A percentile compares a stretch with the other conserved stretches of the same genome.
Conservation (phyloP, 2,113 vertebrate genomes). For the Trogon melanurus region DNA sequence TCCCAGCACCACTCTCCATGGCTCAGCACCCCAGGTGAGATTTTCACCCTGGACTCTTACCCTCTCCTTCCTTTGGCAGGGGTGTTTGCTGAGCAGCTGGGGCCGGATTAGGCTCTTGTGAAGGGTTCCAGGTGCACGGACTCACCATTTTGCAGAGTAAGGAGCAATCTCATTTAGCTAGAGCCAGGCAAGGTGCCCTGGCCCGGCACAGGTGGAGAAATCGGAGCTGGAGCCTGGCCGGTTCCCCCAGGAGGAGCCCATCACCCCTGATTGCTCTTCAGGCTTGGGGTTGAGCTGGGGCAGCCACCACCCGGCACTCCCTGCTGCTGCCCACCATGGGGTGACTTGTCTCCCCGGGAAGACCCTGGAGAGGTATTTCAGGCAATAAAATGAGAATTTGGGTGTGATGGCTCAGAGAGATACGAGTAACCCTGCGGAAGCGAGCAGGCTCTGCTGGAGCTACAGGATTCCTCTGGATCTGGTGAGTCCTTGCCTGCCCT, state of each 20-base stretch:
- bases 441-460: accelerated
- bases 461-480: not conserved
- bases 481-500: not conserved
- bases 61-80: not conserved
- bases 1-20: accelerated
- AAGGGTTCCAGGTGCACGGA: not conserved
- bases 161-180: accelerated
- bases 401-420: accelerated
- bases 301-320: accelerated
- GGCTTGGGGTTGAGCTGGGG: not conserved
- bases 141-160: not conserved
- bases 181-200: not conserved
- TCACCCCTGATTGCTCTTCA: not conserved
- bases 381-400: not conserved
- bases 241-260: not conserved
- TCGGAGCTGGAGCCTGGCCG: accelerated
- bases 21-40: not conserved
- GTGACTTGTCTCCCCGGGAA: accelerated
- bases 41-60: not conserved
- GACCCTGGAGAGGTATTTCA: not conserved
- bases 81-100: not conserved
- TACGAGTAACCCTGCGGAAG: accelerated
- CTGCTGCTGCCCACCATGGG: accelerated
- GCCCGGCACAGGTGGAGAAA: not conserved
- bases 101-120: not conserved